Evolutionary conservation across 1,140 invertebrate species (phyloP), one percentile per base, ranked within the genome.

Genomic region (Hyles vespertilio): DNA sequence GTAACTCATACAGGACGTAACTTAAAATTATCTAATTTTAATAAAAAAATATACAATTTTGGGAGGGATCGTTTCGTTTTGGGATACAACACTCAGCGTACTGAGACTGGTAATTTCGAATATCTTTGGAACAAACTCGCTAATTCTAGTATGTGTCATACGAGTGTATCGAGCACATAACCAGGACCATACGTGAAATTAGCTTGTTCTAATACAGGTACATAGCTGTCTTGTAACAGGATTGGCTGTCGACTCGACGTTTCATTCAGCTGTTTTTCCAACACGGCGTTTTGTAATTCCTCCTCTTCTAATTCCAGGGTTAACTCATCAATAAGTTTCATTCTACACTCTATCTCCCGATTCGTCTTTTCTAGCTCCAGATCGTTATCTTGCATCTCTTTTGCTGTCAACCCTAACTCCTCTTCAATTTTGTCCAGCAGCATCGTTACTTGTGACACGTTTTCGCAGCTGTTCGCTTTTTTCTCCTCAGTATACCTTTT

Each of bases 251-350:
- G 69, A 74, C 79, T 85, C 5, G 83, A 84, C 4, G 84, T 73
- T 63, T 89, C 84, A 51, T 88, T 87, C 10, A 89, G 59, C 59
- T 89, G 82, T 46, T 73, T 78, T 54, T 89, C 87, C 57, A 89
- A 58, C 51, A 87, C 72, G 3, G 81, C 72, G 54, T 83, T 90
- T 69, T 93, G 92, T 51, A 90, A 77, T 58, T 94, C 93, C 56
- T 92, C 90, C 64, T 91, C 89, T 40, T 92, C 90, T 53, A 95
- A 81, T 67, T 95, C 93, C 58, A 89, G 78, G 46, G 92, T 92
- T 40, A 95, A 82, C 57, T 90, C 91, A 53, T 93, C 91, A 5
- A 95, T 75, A 8, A 93, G 84, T 59, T 90, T 89, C 69, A 92
- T 88, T 77, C 94, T 91, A 43, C 89, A 90, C 56, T 92, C 90